Percentiles rank a stretch among this genome's conserved stretches.
Conservation (phyloP, 2,797 vertebrate species). For the Cryptoblepharus egeriae region DNA sequence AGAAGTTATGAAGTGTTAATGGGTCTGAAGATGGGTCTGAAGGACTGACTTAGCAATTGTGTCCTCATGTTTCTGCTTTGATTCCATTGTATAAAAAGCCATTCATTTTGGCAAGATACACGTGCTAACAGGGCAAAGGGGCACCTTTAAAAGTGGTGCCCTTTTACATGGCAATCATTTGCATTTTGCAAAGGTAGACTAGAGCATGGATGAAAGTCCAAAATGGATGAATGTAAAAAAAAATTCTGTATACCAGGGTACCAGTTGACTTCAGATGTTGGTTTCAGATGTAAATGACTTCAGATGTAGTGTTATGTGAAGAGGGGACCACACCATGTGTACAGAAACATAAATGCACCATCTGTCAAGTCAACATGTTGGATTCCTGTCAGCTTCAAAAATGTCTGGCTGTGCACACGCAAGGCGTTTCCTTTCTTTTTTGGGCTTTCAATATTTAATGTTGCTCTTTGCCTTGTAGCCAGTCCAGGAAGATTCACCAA, state of each 20-base stretch:
- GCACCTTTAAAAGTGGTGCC: too few relatives aligned
- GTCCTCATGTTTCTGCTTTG: constrained; percentile 27
- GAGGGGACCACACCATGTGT: background rate
- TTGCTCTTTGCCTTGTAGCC: constrained; percentile 26
- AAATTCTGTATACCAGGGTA: too few relatives aligned
- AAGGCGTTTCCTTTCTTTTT: constrained; percentile 56
- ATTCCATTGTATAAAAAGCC: constrained; percentile 31
- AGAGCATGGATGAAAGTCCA: too few relatives aligned
- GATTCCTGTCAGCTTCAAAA: background rate
- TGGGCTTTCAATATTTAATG: constrained; percentile 53
- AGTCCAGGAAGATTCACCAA: background rate
- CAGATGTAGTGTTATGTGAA: background rate
- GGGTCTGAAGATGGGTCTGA: too few relatives aligned
- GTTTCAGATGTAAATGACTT: too few relatives aligned
- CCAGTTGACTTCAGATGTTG: too few relatives aligned
- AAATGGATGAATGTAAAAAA: too few relatives aligned
- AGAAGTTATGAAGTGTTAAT: too few relatives aligned
- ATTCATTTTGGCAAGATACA: constrained; percentile 13
- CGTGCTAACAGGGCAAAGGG: too few relatives aligned
- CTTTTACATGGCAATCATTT: too few relatives aligned
- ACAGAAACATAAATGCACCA: too few relatives aligned
- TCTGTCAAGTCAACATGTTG: constrained; percentile 8
- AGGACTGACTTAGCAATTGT: background rate
- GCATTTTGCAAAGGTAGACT: too few relatives aligned
- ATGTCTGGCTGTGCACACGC: background rate